Percentiles rank a stretch among this genome's conserved stretches.
Conservation (phyloP, 2,113 vertebrate genomes). For the Alligator sinensis region DNA sequence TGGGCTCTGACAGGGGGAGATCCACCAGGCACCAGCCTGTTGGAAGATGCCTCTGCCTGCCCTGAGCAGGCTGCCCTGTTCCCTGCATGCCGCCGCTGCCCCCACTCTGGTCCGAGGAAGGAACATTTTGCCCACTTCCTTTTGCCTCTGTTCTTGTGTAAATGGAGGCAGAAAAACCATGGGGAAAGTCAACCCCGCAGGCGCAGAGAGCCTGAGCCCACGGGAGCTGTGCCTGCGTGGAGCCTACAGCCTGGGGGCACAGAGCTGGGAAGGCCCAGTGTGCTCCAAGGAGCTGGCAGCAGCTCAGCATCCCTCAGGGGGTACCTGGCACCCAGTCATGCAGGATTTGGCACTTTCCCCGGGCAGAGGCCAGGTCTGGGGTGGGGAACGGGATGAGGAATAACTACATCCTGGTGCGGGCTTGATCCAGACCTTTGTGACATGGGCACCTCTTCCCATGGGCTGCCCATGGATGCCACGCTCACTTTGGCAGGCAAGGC, state of each 20-base stretch:
- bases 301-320: neutral
- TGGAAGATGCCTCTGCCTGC: neutral
- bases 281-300: too few species aligned
- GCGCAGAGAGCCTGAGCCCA: too few species aligned
- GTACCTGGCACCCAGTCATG: too few species aligned
- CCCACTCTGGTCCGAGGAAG: too few species aligned
- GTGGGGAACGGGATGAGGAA: too few species aligned
- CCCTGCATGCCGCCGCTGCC: neutral
- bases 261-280: neutral
- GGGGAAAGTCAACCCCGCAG: too few species aligned
- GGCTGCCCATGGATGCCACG: neutral
- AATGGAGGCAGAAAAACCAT: neutral
- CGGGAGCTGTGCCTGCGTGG: too few species aligned
- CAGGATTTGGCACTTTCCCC: neutral
- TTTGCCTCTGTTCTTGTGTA: neutral
- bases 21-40: neutral
- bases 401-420: too few species aligned
- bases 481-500: neutral
- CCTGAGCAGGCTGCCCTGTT: rapidly evolving
- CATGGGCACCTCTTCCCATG: neutral
- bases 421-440: neutral
- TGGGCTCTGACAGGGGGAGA: neutral
- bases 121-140: neutral
- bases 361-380: too few species aligned
- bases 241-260: too few species aligned